Base-by-base conservation (phyloP, 53 echinoderm and acorn worm genomes). In the Hippasteria phrygiana region DNA sequence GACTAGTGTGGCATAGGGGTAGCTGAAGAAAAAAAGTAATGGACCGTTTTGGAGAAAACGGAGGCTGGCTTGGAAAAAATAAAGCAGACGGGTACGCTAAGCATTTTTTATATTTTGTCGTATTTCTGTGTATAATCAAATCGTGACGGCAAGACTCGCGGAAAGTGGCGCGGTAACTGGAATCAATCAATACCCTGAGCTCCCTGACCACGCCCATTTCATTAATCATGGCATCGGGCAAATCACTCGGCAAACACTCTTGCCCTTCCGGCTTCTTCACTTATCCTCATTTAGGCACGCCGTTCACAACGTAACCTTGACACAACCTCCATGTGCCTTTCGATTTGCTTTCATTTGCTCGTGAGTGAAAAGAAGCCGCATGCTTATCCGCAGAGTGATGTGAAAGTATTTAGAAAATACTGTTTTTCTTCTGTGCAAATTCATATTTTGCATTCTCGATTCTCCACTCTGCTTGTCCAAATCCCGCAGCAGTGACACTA, bases 181-280 rank as follows among this genome's bases (percentile, higher is more conserved):
- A 43, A 82, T 82, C 65, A 45, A 64, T 82, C 82, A 66, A 12
- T 14, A 41, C n/a, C 3, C 24, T 18, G 28, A 11, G 10, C 43
- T 42, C 14, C 28, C 18, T 27, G 24, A 31, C 82, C 82, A 35
- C 82, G 63, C 82, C 82, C 82, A 64, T 66, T 40, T 66, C 82
- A 82, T 82, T 73, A 73, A 73, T 73, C 46, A 66, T 46, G 45
- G 32, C 82, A 45, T 66, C 82, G 29, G 16, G 4, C 80, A n/a
- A 32, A 65, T 64, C 64, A 33, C 43, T 29, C 32, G 26, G 22
- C 46, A 50, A 46, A 48, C 9, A 24, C 53, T 8, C 79, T 62
- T n/a, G 27, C n/a, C 79, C 79, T 37, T 27, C 40, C 6, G 79
- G 79, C 79, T 56, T 62, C 41, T 62, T 33, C 79, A 59, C 59